Evolutionary conservation across 2,888 invertebrate genomes (phyloP), one percentile per base, ranked within the genome.

Genomic region (Drosophila demipolita): DNA sequence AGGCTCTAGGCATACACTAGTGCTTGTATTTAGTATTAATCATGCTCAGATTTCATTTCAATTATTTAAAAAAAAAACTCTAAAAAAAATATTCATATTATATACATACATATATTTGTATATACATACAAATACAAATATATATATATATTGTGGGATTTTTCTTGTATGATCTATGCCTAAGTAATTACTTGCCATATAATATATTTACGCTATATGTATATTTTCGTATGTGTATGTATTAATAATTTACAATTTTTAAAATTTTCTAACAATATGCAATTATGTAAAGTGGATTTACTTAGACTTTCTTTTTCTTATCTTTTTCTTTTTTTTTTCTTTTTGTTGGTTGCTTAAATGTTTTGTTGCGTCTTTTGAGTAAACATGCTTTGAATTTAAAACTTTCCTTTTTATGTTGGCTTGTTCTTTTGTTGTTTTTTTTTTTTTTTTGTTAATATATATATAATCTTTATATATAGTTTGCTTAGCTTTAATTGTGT

Each of bases 201-300:
- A 42, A 48, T 70, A 40, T 52, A 33, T 62, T 15, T 64, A 66
- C 59, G 48, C 9, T 55, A 54, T 58, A 54, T 65, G 7, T 63
- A 52, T 65, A 62, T 61, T 45, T 60, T 50, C 58, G 50, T 55
- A 52, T 35, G 53, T 52, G 38, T 72, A 55, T 42, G 52, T 32
- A 52, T 61, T 61, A 64, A 67, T 76, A 76, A 76, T 83, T 83
- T 83, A 89, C 87, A 89, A 89, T 87, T 87, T 75, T 84, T 84
- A 82, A 89, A 89, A 87, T 66, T 83, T 77, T 86, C 64, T 70
- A 79, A 74, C 52, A 57, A 72, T 75, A 67, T 48, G 59, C 61
- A 67, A 66, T 66, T 70, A 54, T 48, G 20, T 55, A 50, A 76
- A 65, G 80, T 61, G 60, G 62, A 60, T 71, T 66, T 65, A 40